Evolutionary conservation across 2,113 vertebrate species (phyloP), one percentile per base, ranked within the genome.

Genomic region (Oryctolagus cuniculus): DNA sequence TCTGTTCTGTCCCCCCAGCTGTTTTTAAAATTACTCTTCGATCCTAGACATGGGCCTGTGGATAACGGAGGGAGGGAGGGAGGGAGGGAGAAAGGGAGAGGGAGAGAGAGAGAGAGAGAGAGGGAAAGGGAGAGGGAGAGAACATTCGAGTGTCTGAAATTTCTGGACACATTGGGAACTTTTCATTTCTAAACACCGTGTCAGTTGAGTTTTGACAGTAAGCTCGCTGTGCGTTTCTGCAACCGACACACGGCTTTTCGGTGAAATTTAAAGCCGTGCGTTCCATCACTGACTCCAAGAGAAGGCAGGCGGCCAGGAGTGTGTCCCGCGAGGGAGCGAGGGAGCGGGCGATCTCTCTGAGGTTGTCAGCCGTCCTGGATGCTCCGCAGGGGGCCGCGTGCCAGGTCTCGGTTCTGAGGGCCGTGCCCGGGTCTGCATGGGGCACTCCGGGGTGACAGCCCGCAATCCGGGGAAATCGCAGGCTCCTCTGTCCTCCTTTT

Each of bases 131-230:
- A 1, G 44, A 44, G 44, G 31, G 44, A 44, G 44, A 44, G 44
- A 44, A 86, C 29, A 22, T 55, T 51, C 21, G 29, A 34, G 58
- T n/a, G 64, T 73, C 44, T 63, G 70, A 89, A 89, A 95, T 58
- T 53, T 75, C 79, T 66, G 81, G 86, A 91, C 55, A 31, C 11
- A 13, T n/a, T 3, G n/a, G 51, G 61, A 84, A 92, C 31, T 34
- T 83, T 93, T 87, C 19, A 36, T 36, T 96, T 96, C 96, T 83
- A 91, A 93, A 87, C 74, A 92, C 10, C 8, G 21, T 17, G 13
- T 73, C 81, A 25, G 61, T 64, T 93, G 67, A 73, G 66, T 64
- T 94, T 89, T 78, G 63, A 80, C 63, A 89, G 12, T 73, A 61
- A 78, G 74, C n/a, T 90, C 63, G 25, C 9, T 25, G 0, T 83